Percentiles rank a stretch among this genome's conserved stretches.
phyloP scores from a whole-genome alignment of 2,888 invertebrate genomes.

The Alentia gelatinosa region DNA sequence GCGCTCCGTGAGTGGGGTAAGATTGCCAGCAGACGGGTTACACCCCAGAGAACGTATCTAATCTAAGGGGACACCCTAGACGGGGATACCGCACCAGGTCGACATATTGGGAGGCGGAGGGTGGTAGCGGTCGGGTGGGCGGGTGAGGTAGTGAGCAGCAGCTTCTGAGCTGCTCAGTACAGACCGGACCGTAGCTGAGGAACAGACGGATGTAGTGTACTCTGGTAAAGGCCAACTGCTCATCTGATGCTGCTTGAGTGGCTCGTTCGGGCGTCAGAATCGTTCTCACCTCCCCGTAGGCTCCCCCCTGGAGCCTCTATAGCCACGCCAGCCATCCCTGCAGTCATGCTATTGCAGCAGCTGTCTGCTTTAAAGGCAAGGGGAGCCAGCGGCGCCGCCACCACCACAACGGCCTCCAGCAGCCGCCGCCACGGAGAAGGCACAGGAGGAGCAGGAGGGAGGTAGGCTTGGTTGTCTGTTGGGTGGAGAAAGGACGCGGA shows the following conservation, averaged over 20 bases:
- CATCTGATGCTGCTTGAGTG: background rate
- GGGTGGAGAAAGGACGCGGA: no score
- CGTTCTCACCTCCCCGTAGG: background rate
- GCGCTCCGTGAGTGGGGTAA: no score
- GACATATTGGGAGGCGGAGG: background rate
- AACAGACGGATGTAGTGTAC: background rate
- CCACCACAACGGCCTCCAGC: no score
- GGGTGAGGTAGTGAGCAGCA: background rate
- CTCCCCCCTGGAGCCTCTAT: background rate
- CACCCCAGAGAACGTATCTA: no score
- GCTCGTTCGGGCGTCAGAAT: background rate
- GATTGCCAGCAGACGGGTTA: no score
- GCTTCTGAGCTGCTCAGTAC: background rate
- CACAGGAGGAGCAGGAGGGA: no score
- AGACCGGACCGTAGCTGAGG: background rate
- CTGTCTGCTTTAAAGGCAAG: background rate
- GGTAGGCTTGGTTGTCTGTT: no score
- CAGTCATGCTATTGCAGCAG: background rate
- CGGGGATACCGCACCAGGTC: no score
- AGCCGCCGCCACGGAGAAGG: no score
- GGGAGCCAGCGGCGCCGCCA: no score
- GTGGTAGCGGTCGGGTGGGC: background rate
- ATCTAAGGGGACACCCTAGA: no score
- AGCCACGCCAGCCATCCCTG: background rate
- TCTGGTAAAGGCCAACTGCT: background rate